Percentiles rank a stretch among this genome's conserved stretches.
phyloP scores from a whole-genome alignment of 2,888 invertebrate genomes.

The Catocala sponsa region DNA sequence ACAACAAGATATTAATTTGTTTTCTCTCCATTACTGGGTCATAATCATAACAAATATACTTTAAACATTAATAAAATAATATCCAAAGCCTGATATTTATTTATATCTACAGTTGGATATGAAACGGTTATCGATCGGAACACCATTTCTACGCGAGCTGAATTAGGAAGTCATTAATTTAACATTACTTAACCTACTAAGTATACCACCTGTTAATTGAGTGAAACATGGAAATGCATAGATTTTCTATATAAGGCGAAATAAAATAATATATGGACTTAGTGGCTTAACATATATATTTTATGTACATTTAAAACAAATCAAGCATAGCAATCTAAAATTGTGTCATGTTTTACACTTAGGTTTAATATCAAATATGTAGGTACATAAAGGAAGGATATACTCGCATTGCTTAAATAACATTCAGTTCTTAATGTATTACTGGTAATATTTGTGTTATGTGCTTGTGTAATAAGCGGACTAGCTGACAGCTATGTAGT shows the following conservation, averaged over 20 bases:
- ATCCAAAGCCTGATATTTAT: constrained; percentile 15
- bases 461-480: constrained; percentile 15
- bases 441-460: neutral
- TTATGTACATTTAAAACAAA: neutral
- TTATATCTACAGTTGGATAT: neutral
- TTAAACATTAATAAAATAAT: constrained; percentile 23
- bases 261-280: neutral
- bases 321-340: neutral
- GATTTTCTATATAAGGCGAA: constrained; percentile 17
- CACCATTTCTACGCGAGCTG: constrained; percentile 8
- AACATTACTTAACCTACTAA: constrained; percentile 14
- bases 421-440: constrained; percentile 7
- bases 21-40: constrained; percentile 67
- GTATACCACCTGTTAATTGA: constrained; percentile 6
- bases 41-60: constrained; percentile 45
- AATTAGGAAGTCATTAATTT: constrained; percentile 23
- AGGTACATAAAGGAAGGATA: constrained; percentile 13
- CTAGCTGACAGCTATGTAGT: constrained; percentile 6
- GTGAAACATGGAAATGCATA: constrained; percentile 19
- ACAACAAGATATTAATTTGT: constrained; percentile 70
- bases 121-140: neutral
- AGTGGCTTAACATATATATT: neutral
- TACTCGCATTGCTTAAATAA: constrained; percentile 7
- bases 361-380: constrained; percentile 6
- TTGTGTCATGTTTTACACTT: neutral